Percentiles rank a stretch among this genome's conserved stretches.
These are phyloP conservation scores for Hydrotaea cyrtoneurina DNA, from an alignment of 2,888 invertebrate species.

Conservation along the genomic window DNA sequence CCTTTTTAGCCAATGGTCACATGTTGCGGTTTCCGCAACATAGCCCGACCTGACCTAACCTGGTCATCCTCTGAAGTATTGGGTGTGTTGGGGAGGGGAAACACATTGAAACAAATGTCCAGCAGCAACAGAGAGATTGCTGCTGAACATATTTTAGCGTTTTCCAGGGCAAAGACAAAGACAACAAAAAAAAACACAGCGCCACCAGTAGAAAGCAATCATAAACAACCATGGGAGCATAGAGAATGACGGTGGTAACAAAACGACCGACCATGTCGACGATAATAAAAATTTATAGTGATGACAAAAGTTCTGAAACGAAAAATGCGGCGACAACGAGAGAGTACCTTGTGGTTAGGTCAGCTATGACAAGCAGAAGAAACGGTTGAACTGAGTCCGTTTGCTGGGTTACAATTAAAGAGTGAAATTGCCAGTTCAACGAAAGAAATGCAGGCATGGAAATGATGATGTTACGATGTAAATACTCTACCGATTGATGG, in stretches of 20 bases:
- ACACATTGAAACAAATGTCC: conserved; percentile 30
- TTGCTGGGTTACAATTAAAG: background rate
- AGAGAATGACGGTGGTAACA: background rate
- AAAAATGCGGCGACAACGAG: conserved; percentile 48
- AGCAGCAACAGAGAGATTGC: background rate
- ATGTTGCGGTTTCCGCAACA: conserved; percentile 45
- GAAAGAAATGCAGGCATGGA: background rate
- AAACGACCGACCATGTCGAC: conserved; percentile 56
- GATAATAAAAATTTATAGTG: conserved; percentile 70
- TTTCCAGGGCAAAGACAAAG: background rate
- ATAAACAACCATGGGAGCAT: conserved; percentile 26
- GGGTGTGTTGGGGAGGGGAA: conserved; percentile 1
- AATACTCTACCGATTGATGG: no score
- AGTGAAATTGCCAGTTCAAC: background rate
- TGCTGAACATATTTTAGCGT: background rate
- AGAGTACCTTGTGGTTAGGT: background rate
- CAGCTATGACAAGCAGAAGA: background rate
- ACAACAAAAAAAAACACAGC: background rate
- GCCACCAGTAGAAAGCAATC: background rate
- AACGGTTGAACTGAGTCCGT: background rate
- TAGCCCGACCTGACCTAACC: background rate
- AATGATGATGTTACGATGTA: no score
- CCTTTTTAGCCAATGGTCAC: conserved; percentile 45
- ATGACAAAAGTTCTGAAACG: conserved; percentile 70
- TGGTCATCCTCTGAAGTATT: background rate